Evolutionary conservation across 2,113 vertebrate species (phyloP).

Genomic region (Notarius lentiginosus): DNA sequence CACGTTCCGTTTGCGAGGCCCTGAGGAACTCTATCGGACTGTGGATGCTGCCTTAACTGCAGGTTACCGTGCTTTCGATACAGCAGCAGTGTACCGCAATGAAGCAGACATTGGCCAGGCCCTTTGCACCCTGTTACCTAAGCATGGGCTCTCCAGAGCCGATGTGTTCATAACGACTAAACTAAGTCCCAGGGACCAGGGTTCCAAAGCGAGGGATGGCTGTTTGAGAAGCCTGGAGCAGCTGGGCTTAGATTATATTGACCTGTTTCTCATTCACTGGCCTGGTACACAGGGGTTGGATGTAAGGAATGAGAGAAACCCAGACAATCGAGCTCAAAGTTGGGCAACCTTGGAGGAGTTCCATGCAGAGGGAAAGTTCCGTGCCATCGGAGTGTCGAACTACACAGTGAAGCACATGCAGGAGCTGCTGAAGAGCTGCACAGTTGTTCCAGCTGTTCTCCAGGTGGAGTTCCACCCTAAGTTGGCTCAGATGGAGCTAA

Average conservation of each 20-base stretch:
- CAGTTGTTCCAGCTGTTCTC: slow-evolving; percentile 68
- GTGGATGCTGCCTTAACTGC: slow-evolving; percentile 73
- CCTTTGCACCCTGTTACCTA: slow-evolving; percentile 71
- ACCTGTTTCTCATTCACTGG: slow-evolving; percentile 83
- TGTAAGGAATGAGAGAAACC: slow-evolving; percentile 69
- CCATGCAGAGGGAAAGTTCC: slow-evolving; percentile 69
- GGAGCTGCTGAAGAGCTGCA: slow-evolving; percentile 71
- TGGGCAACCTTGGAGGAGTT: slow-evolving; percentile 76
- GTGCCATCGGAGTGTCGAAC: slow-evolving; percentile 82
- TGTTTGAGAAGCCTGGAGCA: slow-evolving; percentile 71
- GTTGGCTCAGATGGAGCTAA: slow-evolving; percentile 71
- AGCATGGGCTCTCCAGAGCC: slow-evolving; percentile 67
- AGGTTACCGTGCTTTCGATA: slow-evolving; percentile 80
- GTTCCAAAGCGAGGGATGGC: slow-evolving; percentile 62
- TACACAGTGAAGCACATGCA: slow-evolving; percentile 75
- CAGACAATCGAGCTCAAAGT: slow-evolving; percentile 69
- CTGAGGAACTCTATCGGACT: slow-evolving; percentile 59
- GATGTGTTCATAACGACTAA: slow-evolving; percentile 81
- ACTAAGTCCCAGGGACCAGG: slow-evolving; percentile 75
- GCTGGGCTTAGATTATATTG: slow-evolving; percentile 75
- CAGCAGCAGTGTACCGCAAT: slow-evolving; percentile 77
- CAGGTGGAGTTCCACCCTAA: slow-evolving; percentile 82
- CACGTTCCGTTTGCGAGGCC: slow-evolving; percentile 70
- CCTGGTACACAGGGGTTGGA: slow-evolving; percentile 76
- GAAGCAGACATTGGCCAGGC: slow-evolving; percentile 72